These are phyloP conservation scores for Chiridota heheva DNA, from an alignment of 35 echinoderm and acorn worm species.

Conservation along the genomic window DNA sequence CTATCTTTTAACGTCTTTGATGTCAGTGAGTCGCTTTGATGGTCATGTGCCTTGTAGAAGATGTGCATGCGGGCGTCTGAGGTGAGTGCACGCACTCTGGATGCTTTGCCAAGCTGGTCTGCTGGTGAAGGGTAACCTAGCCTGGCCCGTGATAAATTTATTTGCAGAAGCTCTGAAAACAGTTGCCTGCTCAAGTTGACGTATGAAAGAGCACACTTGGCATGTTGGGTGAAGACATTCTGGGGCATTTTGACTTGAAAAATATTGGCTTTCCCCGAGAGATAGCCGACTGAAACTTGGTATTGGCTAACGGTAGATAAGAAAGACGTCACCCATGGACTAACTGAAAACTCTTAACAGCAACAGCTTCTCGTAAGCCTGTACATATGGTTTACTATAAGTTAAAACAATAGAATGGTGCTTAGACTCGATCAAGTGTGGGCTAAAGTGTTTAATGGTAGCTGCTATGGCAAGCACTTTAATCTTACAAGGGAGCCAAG, in stretches of 20 bases:
- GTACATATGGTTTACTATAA: slow-evolving; percentile 62
- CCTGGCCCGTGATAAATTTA: slow-evolving; percentile 13
- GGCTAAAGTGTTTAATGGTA: slow-evolving; percentile 55
- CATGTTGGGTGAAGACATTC: slow-evolving; percentile 18
- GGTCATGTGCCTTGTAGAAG: slow-evolving; percentile 42
- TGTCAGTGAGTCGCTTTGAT: slow-evolving; percentile 43
- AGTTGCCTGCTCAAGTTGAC: slow-evolving; percentile 9
- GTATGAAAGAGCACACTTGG: slow-evolving; percentile 47
- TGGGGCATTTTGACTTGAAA: slow-evolving; percentile 44
- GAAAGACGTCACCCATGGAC: slow-evolving; percentile 41
- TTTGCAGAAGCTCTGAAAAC: background rate
- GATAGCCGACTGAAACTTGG: too few relatives aligned
- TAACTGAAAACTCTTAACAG: slow-evolving; percentile 48
- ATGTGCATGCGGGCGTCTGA: slow-evolving; percentile 38
- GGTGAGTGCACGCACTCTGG: slow-evolving; percentile 35
- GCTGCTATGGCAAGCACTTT: slow-evolving; percentile 46
- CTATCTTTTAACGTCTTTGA: too few relatives aligned
- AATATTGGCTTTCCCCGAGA: slow-evolving; percentile 40
- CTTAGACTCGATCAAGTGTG: slow-evolving; percentile 14
- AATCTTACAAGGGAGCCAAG: slow-evolving; percentile 51
- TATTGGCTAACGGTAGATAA: slow-evolving; percentile 32
- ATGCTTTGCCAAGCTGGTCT: slow-evolving; percentile 28
- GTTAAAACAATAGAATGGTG: slow-evolving; percentile 36
- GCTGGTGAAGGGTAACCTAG: slow-evolving; percentile 39
- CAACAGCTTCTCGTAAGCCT: slow-evolving; percentile 55